Base-by-base conservation (phyloP, 2,797 vertebrate genomes). In the Bufotes viridis region DNA sequence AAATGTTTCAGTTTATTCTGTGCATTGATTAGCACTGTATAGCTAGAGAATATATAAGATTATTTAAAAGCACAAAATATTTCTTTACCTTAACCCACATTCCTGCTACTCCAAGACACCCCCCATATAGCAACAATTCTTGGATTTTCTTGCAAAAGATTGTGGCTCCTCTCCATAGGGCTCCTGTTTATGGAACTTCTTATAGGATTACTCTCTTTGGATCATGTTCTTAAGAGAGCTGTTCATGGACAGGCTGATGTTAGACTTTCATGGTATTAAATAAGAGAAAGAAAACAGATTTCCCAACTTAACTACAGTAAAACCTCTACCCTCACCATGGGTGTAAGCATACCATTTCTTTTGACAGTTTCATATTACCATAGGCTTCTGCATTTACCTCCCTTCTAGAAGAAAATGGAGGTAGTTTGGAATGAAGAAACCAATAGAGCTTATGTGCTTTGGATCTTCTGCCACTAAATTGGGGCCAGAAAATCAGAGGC, bases 151-250 rank as follows among this genome's bases (percentile, higher is more conserved):
- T 34, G 22, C 11, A 75, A 63, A 20, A 24, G 55, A 74, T 42
- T 84, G 29, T 63, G 70, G 55, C 82, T 76, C 70, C 82, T 84
- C 82, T 61, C 70, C 60, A n/a, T 74, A 84, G 57, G 82, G 70
- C 26, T n/a, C 34, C 70, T 84, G 70, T 84, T 84, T 84, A 76
- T 75, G 82, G 82, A 84, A 84, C 82, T 75, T 84, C 61, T 58
- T 78, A 88, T 58, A 78, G 74, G 58, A 78, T 79, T 84, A 72
- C 74, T 76, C 78, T 79, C 63, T 65, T 24, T 88, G 70, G 72
- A 78, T 63, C 49, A 83, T 87, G 42, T 69, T 69, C 84, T 69
- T 86, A 67, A 42, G 17, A 76, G 49, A 63, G 65, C 79, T 42
- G 18, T 7, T 61, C 29, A 84, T 18, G 29, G 20, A 61, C 49